These are phyloP conservation scores for Drosophila lutescens DNA, from an alignment of 2,888 invertebrate species.

Conservation along the genomic window DNA sequence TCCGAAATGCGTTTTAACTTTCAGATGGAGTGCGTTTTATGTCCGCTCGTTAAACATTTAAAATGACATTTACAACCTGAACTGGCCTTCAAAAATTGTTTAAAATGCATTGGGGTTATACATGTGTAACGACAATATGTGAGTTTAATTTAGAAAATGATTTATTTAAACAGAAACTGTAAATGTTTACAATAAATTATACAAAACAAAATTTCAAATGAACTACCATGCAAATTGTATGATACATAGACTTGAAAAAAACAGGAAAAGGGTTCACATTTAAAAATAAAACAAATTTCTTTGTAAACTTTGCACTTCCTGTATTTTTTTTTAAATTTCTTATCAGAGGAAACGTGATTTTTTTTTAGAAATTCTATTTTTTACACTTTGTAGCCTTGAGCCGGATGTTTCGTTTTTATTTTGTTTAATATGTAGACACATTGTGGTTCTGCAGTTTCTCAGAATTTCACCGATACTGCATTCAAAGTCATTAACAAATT, in stretches of 20 bases:
- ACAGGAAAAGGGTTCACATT: background rate
- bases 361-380: background rate
- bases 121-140: too few species aligned
- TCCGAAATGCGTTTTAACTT: slow-evolving; percentile 28
- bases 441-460: slow-evolving; percentile 11
- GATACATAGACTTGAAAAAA: background rate
- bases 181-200: too few species aligned
- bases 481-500: slow-evolving; percentile 18
- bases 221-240: too few species aligned
- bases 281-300: background rate
- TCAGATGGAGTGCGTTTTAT: slow-evolving; percentile 18
- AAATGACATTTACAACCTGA: slow-evolving; percentile 21
- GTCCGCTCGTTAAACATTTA: slow-evolving; percentile 14
- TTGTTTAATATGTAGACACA: slow-evolving; percentile 4
- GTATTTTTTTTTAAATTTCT: background rate
- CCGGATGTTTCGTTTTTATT: slow-evolving; percentile 7
- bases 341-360: slow-evolving; percentile 13
- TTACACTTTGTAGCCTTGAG: background rate
- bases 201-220: too few species aligned
- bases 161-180: too few species aligned
- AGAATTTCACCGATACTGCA: slow-evolving; percentile 17
- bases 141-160: too few species aligned
- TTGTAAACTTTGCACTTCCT: background rate
- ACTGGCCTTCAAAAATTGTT: too few species aligned
- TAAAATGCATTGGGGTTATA: too few species aligned